Evolutionary conservation across 2,113 vertebrate genomes (phyloP).

Genomic region (Trochalopteron elliotii): DNA sequence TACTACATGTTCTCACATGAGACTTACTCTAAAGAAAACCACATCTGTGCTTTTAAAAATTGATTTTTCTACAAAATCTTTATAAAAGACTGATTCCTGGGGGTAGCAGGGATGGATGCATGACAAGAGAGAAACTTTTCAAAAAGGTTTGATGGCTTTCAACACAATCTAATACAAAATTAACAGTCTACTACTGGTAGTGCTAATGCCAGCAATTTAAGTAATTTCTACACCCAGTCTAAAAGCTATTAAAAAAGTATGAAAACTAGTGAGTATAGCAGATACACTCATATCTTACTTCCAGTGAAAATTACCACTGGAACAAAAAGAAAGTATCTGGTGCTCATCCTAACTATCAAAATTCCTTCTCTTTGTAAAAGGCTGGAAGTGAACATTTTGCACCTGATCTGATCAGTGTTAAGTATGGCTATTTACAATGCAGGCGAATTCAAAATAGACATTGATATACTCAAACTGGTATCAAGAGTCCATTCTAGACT

Average conservation of each 20-base stretch:
- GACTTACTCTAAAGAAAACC: background rate
- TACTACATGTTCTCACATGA: background rate
- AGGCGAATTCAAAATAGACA: background rate
- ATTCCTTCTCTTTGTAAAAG: background rate
- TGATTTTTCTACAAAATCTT: background rate
- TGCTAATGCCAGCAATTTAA: background rate
- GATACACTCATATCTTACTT: background rate
- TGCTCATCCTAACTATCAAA: background rate
- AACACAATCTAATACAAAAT: background rate
- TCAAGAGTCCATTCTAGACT: background rate
- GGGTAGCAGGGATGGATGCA: background rate
- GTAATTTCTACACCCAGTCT: background rate
- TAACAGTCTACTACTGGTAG: background rate
- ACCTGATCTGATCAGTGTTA: background rate
- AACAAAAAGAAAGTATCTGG: background rate
- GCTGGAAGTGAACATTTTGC: background rate
- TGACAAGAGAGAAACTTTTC: background rate
- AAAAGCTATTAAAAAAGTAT: background rate
- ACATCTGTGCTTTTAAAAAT: background rate
- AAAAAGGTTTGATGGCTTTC: background rate
- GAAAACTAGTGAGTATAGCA: background rate
- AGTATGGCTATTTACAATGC: background rate
- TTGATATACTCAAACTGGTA: background rate
- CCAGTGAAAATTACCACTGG: background rate
- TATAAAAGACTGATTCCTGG: background rate